phyloP scores from a whole-genome alignment of 1,140 invertebrate species.

The Ceratosolen fusciceps region DNA sequence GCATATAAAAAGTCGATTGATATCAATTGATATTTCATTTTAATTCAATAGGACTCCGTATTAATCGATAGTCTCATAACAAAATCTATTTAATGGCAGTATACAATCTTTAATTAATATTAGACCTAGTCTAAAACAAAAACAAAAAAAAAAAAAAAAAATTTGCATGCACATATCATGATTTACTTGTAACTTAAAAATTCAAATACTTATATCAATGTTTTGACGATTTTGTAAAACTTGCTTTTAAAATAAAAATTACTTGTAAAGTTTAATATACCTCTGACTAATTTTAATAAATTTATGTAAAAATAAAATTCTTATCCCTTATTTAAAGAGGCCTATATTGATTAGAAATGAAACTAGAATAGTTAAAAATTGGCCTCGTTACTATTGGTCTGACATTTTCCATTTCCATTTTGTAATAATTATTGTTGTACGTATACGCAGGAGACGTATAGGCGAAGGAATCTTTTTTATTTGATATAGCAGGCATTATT shows the following conservation, averaged over 20 bases:
- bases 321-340: neutral
- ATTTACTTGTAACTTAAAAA: constrained; percentile 33
- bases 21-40: too few relatives aligned
- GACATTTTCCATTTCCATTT: neutral
- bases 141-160: constrained; percentile 45
- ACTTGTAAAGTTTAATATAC: constrained; percentile 9
- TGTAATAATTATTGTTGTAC: constrained; percentile 20
- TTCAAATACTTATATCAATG: constrained; percentile 27
- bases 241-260: constrained; percentile 16
- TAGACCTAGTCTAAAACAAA: constrained; percentile 22
- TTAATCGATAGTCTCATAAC: constrained; percentile 9
- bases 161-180: constrained; percentile 20
- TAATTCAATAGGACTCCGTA: too few relatives aligned
- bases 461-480: neutral
- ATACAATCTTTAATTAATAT: neutral
- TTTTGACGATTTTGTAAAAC: constrained; percentile 17
- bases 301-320: constrained; percentile 10
- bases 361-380: constrained; percentile 28
- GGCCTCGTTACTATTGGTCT: constrained; percentile 7
- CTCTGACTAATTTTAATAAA: constrained; percentile 29
- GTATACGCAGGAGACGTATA: neutral
- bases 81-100: constrained; percentile 31
- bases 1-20: constrained; percentile 5
- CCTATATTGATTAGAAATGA: neutral
- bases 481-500: constrained; percentile 5